phyloP scores from a whole-genome alignment of 1,140 invertebrate genomes.

The Zaprionus taronus region DNA sequence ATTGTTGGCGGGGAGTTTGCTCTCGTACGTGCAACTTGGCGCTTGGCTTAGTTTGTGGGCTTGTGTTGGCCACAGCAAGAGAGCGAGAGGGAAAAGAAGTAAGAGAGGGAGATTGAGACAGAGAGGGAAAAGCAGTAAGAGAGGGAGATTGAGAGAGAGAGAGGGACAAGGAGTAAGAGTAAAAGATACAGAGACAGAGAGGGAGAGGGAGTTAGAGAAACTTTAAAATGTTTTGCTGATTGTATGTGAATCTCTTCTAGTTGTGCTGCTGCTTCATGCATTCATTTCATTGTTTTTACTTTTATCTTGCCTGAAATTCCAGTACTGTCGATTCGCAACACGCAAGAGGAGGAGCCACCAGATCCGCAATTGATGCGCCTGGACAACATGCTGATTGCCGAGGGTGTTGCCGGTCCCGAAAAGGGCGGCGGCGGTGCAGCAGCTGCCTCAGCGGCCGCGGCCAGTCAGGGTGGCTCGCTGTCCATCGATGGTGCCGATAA shows the following conservation, averaged over 20 bases:
- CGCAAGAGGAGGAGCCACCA: slow-evolving; percentile 99
- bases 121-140: too few relatives aligned
- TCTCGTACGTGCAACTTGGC: slow-evolving; percentile 22
- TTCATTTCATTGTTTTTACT: neutral
- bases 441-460: slow-evolving; percentile 95
- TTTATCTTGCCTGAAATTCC: slow-evolving; percentile 72
- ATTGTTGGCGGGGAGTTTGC: neutral
- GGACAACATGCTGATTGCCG: slow-evolving; percentile 99
- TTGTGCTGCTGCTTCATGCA: neutral
- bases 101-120: neutral
- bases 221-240: slow-evolving; percentile 32
- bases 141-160: neutral
- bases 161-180: neutral
- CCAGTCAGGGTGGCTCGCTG: slow-evolving; percentile 89
- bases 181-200: neutral
- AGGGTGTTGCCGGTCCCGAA: slow-evolving; percentile 99
- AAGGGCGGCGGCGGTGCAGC: slow-evolving; percentile 97
- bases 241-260: neutral
- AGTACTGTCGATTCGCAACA: slow-evolving; percentile 97
- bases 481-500: slow-evolving; percentile 90
- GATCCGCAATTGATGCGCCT: slow-evolving; percentile 99
- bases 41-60: neutral
- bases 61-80: slow-evolving; percentile 4
- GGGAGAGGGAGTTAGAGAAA: neutral
- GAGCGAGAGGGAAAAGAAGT: neutral